Evolutionary conservation across 2,113 vertebrate species (phyloP).

Genomic region (Nesospiza acunhae): DNA sequence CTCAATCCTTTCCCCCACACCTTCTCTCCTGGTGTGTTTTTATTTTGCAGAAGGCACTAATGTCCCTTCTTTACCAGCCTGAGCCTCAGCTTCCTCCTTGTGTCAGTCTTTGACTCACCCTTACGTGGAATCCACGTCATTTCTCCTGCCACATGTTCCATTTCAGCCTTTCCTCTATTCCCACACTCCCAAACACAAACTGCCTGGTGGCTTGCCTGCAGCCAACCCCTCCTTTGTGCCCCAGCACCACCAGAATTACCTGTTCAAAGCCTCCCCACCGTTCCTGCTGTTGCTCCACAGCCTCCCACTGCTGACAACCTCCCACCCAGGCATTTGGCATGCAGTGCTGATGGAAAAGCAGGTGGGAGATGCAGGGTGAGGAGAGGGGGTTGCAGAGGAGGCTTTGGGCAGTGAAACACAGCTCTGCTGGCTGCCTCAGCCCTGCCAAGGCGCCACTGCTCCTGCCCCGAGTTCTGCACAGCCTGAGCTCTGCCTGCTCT

Average conservation of each 20-base stretch:
- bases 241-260: rapidly evolving
- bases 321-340: neutral
- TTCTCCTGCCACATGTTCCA: neutral
- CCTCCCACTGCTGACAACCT: constrained; percentile 1
- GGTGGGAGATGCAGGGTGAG: neutral
- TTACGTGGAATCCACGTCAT: neutral
- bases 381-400: neutral
- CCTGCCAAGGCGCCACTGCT: neutral
- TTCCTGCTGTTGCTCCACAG: neutral
- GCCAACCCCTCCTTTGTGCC: neutral
- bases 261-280: neutral
- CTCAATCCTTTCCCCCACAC: neutral
- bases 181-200: neutral
- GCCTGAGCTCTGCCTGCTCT: neutral
- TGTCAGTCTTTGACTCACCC: neutral
- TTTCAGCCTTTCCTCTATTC: neutral
- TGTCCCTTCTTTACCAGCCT: neutral
- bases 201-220: neutral
- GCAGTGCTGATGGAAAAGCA: neutral
- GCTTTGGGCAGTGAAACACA: neutral
- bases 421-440: neutral
- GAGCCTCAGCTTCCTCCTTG: neutral
- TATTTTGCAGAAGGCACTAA: neutral
- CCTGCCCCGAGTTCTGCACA: neutral
- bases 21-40: neutral